A percentile compares a stretch with the other conserved stretches of the same genome.
Evolutionary conservation across 2,888 invertebrate genomes (phyloP).

Genomic region (Cantharis nigra): DNA sequence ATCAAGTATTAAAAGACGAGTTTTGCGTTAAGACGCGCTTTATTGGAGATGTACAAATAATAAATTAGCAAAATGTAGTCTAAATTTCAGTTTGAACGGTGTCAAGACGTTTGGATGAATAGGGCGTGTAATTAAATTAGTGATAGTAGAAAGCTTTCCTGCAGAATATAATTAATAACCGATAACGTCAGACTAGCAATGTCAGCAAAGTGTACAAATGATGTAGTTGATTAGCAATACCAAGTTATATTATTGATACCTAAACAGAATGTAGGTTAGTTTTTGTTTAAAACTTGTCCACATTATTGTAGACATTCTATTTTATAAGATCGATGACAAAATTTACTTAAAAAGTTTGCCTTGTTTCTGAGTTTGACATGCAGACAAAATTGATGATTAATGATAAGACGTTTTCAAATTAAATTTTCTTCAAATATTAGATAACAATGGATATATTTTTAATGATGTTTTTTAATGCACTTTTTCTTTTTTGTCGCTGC

Average conservation of each 20-base stretch:
- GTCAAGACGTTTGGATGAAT: slow-evolving; percentile 2
- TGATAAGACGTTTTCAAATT: slow-evolving; percentile 14
- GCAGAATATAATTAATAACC: slow-evolving; percentile 20
- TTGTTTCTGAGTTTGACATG: slow-evolving; percentile 26
- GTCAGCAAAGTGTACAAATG: slow-evolving; percentile 17
- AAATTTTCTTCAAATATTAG: neutral
- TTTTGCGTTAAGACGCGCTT: neutral
- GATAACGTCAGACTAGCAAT: slow-evolving; percentile 11
- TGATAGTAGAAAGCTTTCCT: slow-evolving; percentile 16
- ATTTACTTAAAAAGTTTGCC: slow-evolving; percentile 25
- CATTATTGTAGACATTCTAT: neutral
- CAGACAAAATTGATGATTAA: slow-evolving; percentile 15
- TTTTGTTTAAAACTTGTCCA: slow-evolving; percentile 1
- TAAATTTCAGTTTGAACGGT: neutral
- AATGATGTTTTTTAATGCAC: neutral
- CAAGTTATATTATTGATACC: slow-evolving; percentile 5
- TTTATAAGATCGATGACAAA: slow-evolving; percentile 15
- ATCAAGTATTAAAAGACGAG: neutral
- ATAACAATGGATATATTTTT: neutral
- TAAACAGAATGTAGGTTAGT: slow-evolving; percentile 16
- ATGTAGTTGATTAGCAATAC: slow-evolving; percentile 10
- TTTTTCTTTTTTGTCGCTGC: neutral
- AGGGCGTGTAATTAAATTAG: slow-evolving; percentile 13
- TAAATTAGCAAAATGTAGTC: neutral
- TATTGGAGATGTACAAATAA: neutral